Evolutionary conservation across 2,113 vertebrate genomes (phyloP).

Genomic region (Raja brachyura): DNA sequence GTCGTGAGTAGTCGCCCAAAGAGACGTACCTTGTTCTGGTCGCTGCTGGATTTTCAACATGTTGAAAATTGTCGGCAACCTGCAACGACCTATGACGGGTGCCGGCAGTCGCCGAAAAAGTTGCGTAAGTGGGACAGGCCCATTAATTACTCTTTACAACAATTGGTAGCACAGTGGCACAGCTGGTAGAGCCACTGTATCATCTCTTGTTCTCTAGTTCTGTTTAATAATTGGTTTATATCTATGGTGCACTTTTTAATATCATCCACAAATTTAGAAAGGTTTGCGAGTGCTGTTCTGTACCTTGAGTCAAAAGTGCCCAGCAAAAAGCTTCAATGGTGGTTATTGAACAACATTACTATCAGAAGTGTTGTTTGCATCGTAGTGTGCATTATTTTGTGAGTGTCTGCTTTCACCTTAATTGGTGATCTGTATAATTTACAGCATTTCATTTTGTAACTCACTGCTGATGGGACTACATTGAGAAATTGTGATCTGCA

Average conservation of each 20-base stretch:
- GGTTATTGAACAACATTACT: not conserved
- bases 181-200: no score
- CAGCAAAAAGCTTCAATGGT: not conserved
- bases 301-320: not conserved
- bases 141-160: no score
- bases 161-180: no score
- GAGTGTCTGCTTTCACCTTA: not conserved
- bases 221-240: not conserved
- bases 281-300: not conserved
- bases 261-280: not conserved
- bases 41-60: no score
- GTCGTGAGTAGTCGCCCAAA: no score
- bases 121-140: no score
- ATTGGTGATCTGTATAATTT: not conserved
- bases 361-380: not conserved
- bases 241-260: not conserved
- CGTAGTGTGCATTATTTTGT: not conserved
- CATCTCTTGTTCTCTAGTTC: no score
- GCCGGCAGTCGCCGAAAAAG: no score
- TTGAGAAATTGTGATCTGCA: not conserved
- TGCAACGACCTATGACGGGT: no score
- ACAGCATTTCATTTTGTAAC: not conserved
- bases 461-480: not conserved
- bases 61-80: no score
- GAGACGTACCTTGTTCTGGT: no score